Evolutionary conservation across 2,888 invertebrate species (phyloP).

Genomic region (Ligdia adustata): DNA sequence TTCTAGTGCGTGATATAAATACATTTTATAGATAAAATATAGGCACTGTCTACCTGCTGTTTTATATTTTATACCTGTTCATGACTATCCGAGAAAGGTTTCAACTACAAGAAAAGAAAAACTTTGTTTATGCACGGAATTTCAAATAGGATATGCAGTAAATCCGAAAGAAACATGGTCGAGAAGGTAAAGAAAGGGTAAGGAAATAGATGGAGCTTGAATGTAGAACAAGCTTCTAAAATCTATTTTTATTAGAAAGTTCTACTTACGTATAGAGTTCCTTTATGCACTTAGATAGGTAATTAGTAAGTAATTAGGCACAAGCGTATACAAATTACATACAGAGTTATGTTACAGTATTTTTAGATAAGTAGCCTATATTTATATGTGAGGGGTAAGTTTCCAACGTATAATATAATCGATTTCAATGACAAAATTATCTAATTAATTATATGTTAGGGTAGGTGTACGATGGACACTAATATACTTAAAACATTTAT

Average conservation of each 20-base stretch:
- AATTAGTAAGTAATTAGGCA: constrained; percentile 7
- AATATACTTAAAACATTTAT: no score
- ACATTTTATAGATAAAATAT: constrained; percentile 50
- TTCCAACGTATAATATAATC: no score
- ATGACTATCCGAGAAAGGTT: constrained; percentile 83
- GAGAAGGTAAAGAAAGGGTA: constrained; percentile 7
- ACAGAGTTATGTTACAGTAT: no score
- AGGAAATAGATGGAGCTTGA: constrained; percentile 13
- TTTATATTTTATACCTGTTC: constrained; percentile 75
- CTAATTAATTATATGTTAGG: no score
- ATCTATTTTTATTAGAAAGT: constrained; percentile 11
- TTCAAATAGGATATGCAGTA: constrained; percentile 20
- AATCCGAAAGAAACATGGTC: constrained; percentile 6
- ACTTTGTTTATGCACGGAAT: constrained; percentile 36
- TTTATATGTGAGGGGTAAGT: no score
- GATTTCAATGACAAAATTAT: no score
- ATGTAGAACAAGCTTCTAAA: constrained; percentile 20
- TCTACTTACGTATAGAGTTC: constrained; percentile 29
- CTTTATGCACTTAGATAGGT: constrained; percentile 19
- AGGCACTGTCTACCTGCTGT: constrained; percentile 67
- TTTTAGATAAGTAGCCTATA: no score
- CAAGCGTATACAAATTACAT: no score
- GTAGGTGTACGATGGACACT: no score
- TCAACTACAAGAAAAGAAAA: constrained; percentile 80
- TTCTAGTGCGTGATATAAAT: constrained; percentile 54